These are phyloP conservation scores for Maniola jurtina DNA, from an alignment of 1,140 invertebrate genomes.

Conservation along the genomic window DNA sequence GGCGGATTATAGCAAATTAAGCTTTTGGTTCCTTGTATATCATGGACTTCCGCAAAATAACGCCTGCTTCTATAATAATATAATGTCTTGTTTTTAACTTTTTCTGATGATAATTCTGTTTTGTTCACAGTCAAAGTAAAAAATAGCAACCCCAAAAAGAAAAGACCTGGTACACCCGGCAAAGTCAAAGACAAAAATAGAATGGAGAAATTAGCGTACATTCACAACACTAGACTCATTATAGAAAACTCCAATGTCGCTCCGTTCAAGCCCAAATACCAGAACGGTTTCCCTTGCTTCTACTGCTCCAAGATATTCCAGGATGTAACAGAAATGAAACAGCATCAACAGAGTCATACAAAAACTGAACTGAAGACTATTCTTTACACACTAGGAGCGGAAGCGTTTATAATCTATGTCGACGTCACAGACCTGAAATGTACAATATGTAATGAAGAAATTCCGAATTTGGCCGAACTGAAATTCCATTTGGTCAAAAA, in stretches of 20 bases:
- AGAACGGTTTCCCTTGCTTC: constrained; percentile 55
- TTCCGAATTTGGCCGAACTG: constrained; percentile 50
- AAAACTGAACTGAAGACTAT: constrained; percentile 41
- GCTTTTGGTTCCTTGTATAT: too few relatives aligned
- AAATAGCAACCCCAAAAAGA: background rate
- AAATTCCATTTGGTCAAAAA: constrained; percentile 52
- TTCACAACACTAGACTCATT: constrained; percentile 45
- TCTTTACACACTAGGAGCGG: constrained; percentile 44
- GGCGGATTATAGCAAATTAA: too few relatives aligned
- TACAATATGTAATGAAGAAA: constrained; percentile 37
- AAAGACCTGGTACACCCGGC: background rate
- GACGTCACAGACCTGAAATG: constrained; percentile 57
- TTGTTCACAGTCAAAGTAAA: constrained; percentile 2
- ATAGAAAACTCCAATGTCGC: constrained; percentile 53
- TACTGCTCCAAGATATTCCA: constrained; percentile 57
- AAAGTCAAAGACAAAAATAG: constrained; percentile 33
- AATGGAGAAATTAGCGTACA: constrained; percentile 53
- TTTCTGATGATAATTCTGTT: background rate
- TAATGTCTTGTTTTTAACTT: too few relatives aligned
- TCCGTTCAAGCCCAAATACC: constrained; percentile 54
- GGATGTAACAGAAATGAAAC: constrained; percentile 42
- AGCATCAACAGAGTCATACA: constrained; percentile 43
- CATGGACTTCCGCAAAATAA: too few relatives aligned
- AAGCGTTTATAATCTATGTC: constrained; percentile 56
- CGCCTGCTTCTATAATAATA: too few relatives aligned